phyloP scores from a whole-genome alignment of 2,797 vertebrate genomes.

The Xenops minutus region DNA sequence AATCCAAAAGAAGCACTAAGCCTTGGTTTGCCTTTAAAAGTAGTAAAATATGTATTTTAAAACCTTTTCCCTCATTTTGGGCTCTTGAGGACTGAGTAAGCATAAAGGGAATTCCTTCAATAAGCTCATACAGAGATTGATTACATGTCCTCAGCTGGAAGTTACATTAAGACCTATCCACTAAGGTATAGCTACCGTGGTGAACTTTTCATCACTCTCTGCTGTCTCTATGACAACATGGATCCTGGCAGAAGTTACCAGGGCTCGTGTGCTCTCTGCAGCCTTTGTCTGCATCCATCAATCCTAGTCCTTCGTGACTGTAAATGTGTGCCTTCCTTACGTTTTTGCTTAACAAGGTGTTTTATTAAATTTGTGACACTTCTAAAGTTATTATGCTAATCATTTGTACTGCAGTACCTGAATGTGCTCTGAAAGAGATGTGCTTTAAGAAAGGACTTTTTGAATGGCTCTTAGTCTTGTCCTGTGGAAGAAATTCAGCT shows the following conservation, averaged over 20 bases:
- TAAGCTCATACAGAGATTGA: constrained; percentile 61
- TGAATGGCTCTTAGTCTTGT: neutral
- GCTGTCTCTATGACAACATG: constrained; percentile 47
- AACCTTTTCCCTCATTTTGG: neutral
- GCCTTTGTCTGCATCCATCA: constrained; percentile 27
- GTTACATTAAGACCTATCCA: constrained; percentile 60
- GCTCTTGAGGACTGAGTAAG: constrained; percentile 40
- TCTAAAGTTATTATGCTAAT: neutral
- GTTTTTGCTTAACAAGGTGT: constrained; percentile 11
- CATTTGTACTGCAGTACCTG: neutral
- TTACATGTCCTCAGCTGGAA: constrained; percentile 66
- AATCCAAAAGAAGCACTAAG: neutral
- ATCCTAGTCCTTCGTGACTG: neutral
- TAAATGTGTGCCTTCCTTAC: neutral
- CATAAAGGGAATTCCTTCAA: constrained; percentile 62
- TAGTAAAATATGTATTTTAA: neutral
- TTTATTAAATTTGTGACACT: neutral
- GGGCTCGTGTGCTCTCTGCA: neutral
- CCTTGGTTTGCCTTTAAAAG: neutral
- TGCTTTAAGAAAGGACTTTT: neutral
- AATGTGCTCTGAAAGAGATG: neutral
- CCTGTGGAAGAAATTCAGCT: neutral
- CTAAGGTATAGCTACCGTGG: constrained; percentile 50
- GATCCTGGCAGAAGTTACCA: constrained; percentile 41
- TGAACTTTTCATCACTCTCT: constrained; percentile 44